Evolutionary conservation across 2,113 vertebrate genomes (phyloP).

Genomic region (Lonchura striata): DNA sequence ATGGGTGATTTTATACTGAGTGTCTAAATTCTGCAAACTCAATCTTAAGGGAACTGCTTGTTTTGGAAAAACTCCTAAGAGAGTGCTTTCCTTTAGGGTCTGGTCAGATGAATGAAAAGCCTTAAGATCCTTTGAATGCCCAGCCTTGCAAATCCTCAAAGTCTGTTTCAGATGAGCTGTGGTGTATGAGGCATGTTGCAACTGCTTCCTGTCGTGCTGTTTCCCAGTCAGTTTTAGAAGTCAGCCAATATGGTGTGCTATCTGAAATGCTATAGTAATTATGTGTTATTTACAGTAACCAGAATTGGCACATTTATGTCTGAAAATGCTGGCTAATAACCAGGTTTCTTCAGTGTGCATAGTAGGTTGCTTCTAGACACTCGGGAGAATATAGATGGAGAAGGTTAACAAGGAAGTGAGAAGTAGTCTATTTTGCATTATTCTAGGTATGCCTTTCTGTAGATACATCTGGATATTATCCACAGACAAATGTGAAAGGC

Average conservation of each 20-base stretch:
- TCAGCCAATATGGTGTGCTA: slow-evolving; percentile 58
- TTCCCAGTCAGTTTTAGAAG: slow-evolving; percentile 41
- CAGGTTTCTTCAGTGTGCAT: slow-evolving; percentile 1
- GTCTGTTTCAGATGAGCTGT: not conserved
- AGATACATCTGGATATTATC: not conserved
- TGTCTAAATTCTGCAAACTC: not conserved
- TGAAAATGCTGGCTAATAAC: slow-evolving; percentile 55
- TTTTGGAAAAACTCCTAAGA: not conserved
- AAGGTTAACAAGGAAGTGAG: not conserved
- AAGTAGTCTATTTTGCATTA: not conserved
- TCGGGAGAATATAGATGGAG: not conserved
- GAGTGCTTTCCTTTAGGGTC: not conserved
- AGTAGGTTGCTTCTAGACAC: not conserved
- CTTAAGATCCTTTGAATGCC: not conserved
- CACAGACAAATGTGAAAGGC: not conserved
- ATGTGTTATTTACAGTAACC: slow-evolving; percentile 60
- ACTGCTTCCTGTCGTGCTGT: slow-evolving; percentile 42
- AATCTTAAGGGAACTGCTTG: not conserved
- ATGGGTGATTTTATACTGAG: not conserved
- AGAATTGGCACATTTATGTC: slow-evolving; percentile 47
- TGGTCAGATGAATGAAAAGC: not conserved
- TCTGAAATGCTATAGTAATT: slow-evolving; percentile 56
- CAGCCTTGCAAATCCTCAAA: not conserved
- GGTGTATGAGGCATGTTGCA: slow-evolving; percentile 14
- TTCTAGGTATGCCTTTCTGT: not conserved